These are phyloP conservation scores for Toxostoma redivivum DNA, from an alignment of 2,113 vertebrate genomes.

Conservation along the genomic window DNA sequence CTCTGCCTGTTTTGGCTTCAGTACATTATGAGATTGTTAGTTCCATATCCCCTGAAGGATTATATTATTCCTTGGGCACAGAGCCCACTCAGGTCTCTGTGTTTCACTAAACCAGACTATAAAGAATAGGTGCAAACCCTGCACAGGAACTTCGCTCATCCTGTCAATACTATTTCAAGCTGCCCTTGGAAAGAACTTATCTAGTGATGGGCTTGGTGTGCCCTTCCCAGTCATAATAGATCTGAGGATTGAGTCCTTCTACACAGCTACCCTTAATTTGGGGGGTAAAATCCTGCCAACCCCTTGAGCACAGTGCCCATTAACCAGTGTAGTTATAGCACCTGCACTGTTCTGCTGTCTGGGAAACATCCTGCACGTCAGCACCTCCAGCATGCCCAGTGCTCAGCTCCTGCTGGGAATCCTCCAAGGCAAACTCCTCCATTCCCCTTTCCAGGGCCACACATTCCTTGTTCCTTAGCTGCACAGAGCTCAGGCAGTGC, in stretches of 20 bases:
- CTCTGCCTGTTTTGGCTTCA: slow-evolving; percentile 18
- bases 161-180: neutral
- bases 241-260: neutral
- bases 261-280: neutral
- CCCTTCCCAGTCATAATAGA: neutral
- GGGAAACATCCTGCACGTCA: neutral
- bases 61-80: neutral
- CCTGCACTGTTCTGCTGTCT: neutral
- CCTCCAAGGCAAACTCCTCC: neutral
- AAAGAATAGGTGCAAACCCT: neutral
- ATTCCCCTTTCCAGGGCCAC: neutral
- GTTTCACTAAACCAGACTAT: neutral
- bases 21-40: neutral
- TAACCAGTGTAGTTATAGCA: neutral
- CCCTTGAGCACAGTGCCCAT: neutral
- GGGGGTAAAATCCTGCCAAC: neutral
- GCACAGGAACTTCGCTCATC: neutral
- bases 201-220: neutral
- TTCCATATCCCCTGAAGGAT: neutral
- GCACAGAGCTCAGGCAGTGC: neutral
- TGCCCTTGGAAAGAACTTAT: neutral
- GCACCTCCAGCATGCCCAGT: neutral
- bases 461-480: neutral
- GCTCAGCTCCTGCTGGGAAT: neutral
- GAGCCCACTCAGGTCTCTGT: neutral